phyloP scores from a whole-genome alignment of 2,113 vertebrate genomes.

The Lasiurus borealis region DNA sequence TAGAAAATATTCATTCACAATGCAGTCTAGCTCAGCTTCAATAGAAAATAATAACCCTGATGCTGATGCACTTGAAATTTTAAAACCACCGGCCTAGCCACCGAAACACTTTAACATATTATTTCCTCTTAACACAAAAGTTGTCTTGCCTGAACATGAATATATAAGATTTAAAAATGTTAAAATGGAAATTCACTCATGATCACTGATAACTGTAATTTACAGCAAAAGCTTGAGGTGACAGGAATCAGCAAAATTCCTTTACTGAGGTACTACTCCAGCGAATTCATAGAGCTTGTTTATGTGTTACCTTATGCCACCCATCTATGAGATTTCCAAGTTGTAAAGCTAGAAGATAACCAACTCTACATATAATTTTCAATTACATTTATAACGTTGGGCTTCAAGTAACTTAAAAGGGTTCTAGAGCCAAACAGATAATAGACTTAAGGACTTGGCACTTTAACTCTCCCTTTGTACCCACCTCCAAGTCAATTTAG shows the following conservation, averaged over 20 bases:
- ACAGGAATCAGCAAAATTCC: conserved; percentile 44
- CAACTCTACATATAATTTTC: conserved; percentile 15
- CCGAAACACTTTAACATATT: background rate
- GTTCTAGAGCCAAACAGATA: conserved; percentile 47
- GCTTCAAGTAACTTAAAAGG: conserved; percentile 40
- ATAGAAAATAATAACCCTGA: background rate
- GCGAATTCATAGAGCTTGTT: background rate
- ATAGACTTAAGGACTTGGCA: background rate
- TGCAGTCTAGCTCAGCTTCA: background rate
- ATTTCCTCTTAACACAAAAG: conserved; percentile 29
- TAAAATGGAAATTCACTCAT: background rate
- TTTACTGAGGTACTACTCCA: background rate
- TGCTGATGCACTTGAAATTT: background rate
- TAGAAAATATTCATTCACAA: conserved; percentile 6
- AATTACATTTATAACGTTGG: conserved; percentile 7
- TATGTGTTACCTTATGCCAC: background rate
- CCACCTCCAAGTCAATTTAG: conserved; percentile 28
- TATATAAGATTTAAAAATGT: conserved; percentile 5
- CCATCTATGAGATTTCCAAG: background rate
- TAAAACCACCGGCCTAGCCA: background rate
- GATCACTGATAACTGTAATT: conserved; percentile 44
- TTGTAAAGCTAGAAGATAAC: background rate
- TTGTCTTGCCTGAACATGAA: conserved; percentile 30
- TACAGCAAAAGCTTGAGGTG: conserved; percentile 39
- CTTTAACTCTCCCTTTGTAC: background rate